phyloP scores from a whole-genome alignment of 92 coral and sea anemone species.

The Diadumene lineata region DNA sequence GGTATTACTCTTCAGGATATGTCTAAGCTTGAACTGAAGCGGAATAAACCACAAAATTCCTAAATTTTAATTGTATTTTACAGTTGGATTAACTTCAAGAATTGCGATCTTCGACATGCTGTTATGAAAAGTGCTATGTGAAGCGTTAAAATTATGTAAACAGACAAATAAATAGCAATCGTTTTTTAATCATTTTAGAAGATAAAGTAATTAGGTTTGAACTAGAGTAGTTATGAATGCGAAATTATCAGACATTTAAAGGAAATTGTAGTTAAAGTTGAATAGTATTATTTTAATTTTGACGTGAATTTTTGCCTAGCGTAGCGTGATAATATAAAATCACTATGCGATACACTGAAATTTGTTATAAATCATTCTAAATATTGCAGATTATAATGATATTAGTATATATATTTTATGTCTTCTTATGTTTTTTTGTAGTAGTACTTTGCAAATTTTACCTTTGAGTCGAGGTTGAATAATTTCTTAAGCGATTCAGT shows the following conservation, averaged over 20 bases:
- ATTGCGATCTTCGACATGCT: not conserved
- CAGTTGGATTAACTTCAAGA: not conserved
- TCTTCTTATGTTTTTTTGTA: no score
- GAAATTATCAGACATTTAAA: not conserved
- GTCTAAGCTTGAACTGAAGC: slow-evolving; percentile 13
- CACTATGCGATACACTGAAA: no score
- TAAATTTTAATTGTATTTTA: not conserved
- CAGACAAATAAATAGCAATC: not conserved
- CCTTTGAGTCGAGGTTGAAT: slow-evolving; percentile 16
- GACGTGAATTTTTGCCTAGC: not conserved
- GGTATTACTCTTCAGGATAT: not conserved
- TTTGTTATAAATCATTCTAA: no score
- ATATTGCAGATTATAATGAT: no score
- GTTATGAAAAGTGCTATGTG: not conserved
- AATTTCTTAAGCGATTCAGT: slow-evolving; percentile 18
- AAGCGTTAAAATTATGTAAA: not conserved
- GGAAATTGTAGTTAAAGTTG: not conserved
- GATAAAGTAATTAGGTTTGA: not conserved
- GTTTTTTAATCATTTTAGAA: not conserved
- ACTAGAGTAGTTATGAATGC: not conserved
- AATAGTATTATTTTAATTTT: no score
- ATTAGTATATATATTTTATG: no score
- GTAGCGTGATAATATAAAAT: no score
- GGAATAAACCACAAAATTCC: not conserved
- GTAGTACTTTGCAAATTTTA: slow-evolving; percentile 2